phyloP scores from a whole-genome alignment of 2,797 vertebrate genomes.

The Eulemur mongoz region DNA sequence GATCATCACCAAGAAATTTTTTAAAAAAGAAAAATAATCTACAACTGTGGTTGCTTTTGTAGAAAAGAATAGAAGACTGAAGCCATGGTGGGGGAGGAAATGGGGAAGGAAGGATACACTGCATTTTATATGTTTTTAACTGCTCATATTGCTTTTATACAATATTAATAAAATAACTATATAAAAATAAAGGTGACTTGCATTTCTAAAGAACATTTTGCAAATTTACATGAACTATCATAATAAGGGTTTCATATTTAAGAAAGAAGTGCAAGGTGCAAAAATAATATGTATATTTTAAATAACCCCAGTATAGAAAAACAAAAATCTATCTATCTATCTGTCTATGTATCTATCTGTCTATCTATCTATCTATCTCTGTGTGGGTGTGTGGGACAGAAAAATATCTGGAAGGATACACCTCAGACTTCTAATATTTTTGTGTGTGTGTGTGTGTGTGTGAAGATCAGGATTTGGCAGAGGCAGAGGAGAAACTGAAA shows the following conservation, averaged over 20 bases:
- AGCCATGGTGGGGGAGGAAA: neutral
- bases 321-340: neutral
- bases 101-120: neutral
- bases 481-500: neutral
- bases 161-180: neutral
- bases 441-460: too few relatives aligned
- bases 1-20: neutral
- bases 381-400: neutral
- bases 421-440: neutral
- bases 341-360: too few relatives aligned
- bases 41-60: neutral
- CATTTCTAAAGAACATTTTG: neutral
- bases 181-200: neutral
- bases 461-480: neutral
- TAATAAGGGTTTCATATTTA: neutral
- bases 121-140: neutral
- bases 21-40: neutral
- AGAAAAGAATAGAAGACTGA: neutral
- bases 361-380: neutral
- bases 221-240: neutral
- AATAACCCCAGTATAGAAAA: neutral
- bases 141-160: neutral
- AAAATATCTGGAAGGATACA: neutral
- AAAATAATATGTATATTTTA: neutral
- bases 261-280: neutral